A percentile compares a stretch with the other conserved stretches of the same genome.
phyloP scores from a whole-genome alignment of 2,113 vertebrate genomes.

The Phyllostomus hastatus region DNA sequence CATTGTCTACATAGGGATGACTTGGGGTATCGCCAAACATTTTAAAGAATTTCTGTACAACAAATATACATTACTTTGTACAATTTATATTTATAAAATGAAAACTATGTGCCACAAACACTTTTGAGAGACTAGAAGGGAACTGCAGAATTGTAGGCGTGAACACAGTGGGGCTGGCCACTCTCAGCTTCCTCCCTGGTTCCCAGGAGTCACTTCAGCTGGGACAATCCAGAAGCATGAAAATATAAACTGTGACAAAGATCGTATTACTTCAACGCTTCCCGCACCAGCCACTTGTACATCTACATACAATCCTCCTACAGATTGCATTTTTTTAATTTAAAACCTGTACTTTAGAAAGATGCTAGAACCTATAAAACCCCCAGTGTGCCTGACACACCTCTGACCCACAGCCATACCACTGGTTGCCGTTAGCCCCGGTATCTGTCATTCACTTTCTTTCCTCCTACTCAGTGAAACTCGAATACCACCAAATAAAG shows the following conservation, averaged over 20 bases:
- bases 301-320: neutral
- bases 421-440: neutral
- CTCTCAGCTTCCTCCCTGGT: neutral
- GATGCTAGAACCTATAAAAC: neutral
- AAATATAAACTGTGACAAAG: neutral
- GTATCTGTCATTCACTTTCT: neutral
- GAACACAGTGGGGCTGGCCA: neutral
- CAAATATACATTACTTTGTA: neutral
- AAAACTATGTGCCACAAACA: neutral
- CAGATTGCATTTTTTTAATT: neutral
- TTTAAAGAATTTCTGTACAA: neutral
- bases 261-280: neutral
- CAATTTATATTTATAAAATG: slow-evolving; percentile 3
- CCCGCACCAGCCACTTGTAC: neutral
- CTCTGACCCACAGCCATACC: neutral
- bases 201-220: neutral
- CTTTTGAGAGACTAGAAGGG: neutral
- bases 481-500: neutral
- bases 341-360: neutral
- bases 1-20: neutral
- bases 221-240: neutral
- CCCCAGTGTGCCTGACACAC: neutral
- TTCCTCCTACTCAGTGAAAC: neutral
- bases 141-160: neutral
- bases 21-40: neutral